Evolutionary conservation across 2,113 vertebrate species (phyloP).

Genomic region (Amblyornis subalaris): DNA sequence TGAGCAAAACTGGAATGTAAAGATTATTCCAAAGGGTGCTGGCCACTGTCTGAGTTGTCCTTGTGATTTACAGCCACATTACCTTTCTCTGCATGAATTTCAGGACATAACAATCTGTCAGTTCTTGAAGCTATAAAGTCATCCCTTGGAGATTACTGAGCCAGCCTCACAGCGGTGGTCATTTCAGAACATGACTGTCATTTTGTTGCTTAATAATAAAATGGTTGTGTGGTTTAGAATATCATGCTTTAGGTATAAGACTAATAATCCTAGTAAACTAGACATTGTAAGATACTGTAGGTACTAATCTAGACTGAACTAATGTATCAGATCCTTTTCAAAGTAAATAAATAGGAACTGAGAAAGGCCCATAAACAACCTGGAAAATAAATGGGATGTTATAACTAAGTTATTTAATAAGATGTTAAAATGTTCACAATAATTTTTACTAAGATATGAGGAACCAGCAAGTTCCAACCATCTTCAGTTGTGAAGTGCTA

Average conservation of each 20-base stretch:
- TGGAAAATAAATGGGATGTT: not conserved
- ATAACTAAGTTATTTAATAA: not conserved
- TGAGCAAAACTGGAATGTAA: conserved; percentile 17
- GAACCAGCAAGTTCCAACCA: not conserved
- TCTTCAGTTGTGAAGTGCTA: not conserved
- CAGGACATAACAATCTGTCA: not conserved
- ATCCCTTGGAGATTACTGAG: not conserved
- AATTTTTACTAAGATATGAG: not conserved
- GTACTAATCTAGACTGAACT: not conserved
- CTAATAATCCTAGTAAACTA: conserved; percentile 19
- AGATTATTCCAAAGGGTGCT: not conserved
- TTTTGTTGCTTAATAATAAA: conserved; percentile 20
- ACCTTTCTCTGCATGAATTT: not conserved
- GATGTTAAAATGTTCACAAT: not conserved
- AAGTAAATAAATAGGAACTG: not conserved
- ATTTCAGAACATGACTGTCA: not conserved
- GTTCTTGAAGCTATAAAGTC: conserved; percentile 3
- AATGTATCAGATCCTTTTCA: not conserved
- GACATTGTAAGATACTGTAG: not conserved
- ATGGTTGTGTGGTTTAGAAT: not conserved
- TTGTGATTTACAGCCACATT: conserved; percentile 33
- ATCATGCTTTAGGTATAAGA: not conserved
- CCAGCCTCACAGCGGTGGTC: not conserved
- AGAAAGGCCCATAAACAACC: not conserved
- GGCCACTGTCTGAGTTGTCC: not conserved